Evolutionary conservation across 1,140 invertebrate genomes (phyloP), one percentile per base, ranked within the genome.

Genomic region (Halesus radiatus): DNA sequence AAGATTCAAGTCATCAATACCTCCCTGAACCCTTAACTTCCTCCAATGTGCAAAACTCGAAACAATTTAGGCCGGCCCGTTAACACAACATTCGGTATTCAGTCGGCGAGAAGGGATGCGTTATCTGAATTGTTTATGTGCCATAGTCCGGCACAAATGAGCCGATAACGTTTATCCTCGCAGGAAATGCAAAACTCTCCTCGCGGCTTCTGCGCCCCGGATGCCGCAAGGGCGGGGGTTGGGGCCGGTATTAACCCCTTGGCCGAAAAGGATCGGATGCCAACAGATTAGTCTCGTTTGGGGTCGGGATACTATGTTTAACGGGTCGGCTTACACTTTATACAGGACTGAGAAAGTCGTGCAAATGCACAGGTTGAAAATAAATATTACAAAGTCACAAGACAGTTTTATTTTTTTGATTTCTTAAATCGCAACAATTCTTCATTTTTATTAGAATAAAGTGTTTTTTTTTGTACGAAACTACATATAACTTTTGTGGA

Each of bases 231-330:
- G 73, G 73, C 73, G 29, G 15, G 54, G 20, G 32, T 8, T 10
- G 77, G 26, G 76, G 37, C 45, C 62, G 62, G 23, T 32, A 64
- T 68, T 70, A 78, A 78, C 77, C 77, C 77, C 64, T 78, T 32
- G 77, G 26, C 45, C 22, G 77, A n/a, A 29, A 60, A 26, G 62
- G 62, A 66, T 66, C 62, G 62, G 62, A 66, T 66, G 62, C 22
- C 62, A 58, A 73, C 60, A 81, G 80, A 81, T 81, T 81, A 81
- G 80, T 81, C 76, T 81, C 80, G 78, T 81, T 81, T 77, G 80
- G 80, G 62, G 15, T 73, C 18, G 62, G 75, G 66, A 78, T 78
- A 58, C 75, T 76, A 76, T 78, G 80, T 74, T 81, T 81, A 77
- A 78, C 54, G 80, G 66, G 29, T 74, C 64, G 56, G 76, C 66